Evolutionary conservation across 1,140 invertebrate species (phyloP).

Genomic region (Euura saliciscinereae): DNA sequence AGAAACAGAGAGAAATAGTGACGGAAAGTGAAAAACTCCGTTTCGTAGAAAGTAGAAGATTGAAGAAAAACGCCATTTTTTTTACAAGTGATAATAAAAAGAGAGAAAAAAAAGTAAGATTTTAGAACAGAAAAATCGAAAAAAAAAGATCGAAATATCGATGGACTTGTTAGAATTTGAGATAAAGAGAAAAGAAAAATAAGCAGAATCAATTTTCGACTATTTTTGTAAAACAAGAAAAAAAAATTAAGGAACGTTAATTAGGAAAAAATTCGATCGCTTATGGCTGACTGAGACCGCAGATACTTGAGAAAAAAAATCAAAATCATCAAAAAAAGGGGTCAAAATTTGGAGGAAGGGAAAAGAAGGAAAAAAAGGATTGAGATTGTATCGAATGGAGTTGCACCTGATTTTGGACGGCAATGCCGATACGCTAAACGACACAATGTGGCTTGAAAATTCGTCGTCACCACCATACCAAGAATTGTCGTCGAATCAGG

Average conservation of each 20-base stretch:
- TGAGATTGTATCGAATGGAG: slow-evolving; percentile 39
- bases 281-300: too few species aligned
- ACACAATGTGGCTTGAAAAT: slow-evolving; percentile 45
- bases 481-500: slow-evolving; percentile 47
- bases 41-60: too few species aligned
- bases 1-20: too few species aligned
- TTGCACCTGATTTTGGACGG: slow-evolving; percentile 50
- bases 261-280: too few species aligned
- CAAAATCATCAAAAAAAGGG: too few species aligned
- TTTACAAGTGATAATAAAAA: not conserved
- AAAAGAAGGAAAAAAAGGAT: not conserved
- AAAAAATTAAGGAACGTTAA: not conserved
- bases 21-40: too few species aligned
- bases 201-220: too few species aligned
- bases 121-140: too few species aligned
- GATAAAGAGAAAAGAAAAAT: not conserved
- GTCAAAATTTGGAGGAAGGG: too few species aligned
- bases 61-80: too few species aligned
- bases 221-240: not conserved
- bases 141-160: not conserved
- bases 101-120: not conserved
- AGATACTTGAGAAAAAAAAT: too few species aligned
- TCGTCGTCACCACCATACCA: slow-evolving; percentile 50
- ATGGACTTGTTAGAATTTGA: not conserved
- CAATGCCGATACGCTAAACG: slow-evolving; percentile 45